phyloP scores from a whole-genome alignment of 2,113 vertebrate genomes.

The Rissa tridactyla region DNA sequence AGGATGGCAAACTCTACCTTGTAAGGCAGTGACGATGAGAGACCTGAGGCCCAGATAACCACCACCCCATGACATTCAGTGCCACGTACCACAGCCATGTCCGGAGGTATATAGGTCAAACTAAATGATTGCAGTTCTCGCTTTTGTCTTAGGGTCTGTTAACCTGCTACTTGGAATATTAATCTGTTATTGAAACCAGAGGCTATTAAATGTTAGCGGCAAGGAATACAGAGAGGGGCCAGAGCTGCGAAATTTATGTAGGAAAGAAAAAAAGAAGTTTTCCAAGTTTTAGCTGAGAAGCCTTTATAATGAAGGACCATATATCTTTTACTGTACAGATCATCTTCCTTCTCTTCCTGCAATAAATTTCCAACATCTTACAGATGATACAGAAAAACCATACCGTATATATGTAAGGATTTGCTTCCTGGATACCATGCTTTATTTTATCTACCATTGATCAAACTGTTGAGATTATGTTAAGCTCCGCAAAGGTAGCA shows the following conservation, averaged over 20 bases:
- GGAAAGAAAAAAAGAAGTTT: neutral
- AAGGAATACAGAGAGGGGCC: neutral
- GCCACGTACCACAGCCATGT: neutral
- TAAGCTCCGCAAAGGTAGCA: neutral
- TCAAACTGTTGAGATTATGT: neutral
- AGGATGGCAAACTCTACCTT: neutral
- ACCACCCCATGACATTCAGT: neutral
- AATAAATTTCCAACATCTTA: constrained; percentile 6
- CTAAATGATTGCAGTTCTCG: neutral
- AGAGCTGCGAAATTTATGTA: neutral
- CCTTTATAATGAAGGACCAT: neutral
- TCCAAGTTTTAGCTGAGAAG: neutral
- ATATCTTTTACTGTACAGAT: neutral
- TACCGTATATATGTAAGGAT: neutral
- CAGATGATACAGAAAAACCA: neutral
- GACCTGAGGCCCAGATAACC: neutral
- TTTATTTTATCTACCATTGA: neutral
- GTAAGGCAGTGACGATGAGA: neutral
- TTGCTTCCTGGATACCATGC: neutral
- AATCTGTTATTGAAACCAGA: neutral
- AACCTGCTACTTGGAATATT: neutral
- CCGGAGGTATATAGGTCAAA: neutral
- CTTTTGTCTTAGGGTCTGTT: neutral
- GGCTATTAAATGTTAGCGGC: neutral
- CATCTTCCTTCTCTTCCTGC: neutral